A percentile compares a stretch with the other conserved stretches of the same genome.
phyloP scores from a whole-genome alignment of 2,113 vertebrate species.

The Tiliqua scincoides region DNA sequence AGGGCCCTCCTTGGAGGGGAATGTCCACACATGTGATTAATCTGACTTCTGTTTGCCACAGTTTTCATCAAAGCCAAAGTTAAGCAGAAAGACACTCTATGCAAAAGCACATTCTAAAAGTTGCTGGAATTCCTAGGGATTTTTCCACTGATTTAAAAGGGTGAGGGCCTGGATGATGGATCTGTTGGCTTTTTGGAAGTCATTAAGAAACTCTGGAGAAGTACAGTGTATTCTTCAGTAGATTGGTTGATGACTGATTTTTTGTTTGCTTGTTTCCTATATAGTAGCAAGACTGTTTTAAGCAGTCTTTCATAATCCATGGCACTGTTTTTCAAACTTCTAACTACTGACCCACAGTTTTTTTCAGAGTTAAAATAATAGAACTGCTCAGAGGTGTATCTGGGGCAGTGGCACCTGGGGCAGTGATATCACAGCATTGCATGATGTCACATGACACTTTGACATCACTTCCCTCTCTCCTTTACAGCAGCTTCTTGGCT shows the following conservation, averaged over 20 bases:
- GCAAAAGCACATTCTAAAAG: background rate
- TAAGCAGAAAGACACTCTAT: conserved; percentile 37
- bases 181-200: background rate
- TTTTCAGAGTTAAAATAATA: background rate
- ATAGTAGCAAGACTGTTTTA: background rate
- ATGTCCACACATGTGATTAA: conserved; percentile 54
- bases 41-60: conserved; percentile 53
- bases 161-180: conserved; percentile 9
- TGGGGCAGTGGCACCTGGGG: no score
- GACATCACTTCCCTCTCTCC: no score
- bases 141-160: conserved; percentile 52
- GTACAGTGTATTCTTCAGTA: background rate
- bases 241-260: background rate
- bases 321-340: background rate
- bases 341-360: no score
- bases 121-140: conserved; percentile 36
- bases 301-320: background rate
- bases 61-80: conserved; percentile 47
- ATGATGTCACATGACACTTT: no score
- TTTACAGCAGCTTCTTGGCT: no score
- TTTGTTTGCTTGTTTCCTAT: background rate
- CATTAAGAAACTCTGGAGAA: conserved; percentile 17
- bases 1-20: background rate
- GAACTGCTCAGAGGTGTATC: no score
- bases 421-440: no score